Evolutionary conservation across 2,113 vertebrate genomes (phyloP), one percentile per base, ranked within the genome.

Genomic region (Nyctereutes procyonoides): DNA sequence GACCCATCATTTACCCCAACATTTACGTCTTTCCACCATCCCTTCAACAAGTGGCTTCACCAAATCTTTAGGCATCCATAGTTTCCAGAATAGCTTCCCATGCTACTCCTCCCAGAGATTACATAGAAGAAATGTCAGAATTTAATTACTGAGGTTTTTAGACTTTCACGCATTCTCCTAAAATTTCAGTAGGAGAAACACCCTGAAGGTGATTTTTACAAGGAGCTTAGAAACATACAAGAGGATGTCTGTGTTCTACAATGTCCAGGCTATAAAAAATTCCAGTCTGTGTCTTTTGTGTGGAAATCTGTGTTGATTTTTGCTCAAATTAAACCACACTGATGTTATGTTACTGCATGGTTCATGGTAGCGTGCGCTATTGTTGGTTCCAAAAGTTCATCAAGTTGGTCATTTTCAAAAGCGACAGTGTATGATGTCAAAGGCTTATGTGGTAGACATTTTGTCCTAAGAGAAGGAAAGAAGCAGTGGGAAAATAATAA

Each of bases 241-340:
- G n/a, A n/a, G 32, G n/a, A 55, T 84, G 16, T 91, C 77, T 88
- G 58, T 65, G 60, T 90, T 71, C 58, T 83, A 63, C 26, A 35
- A 55, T 65, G 43, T 19, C 30, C 24, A 74, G 43, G 20, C 48
- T 91, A 90, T 28, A 86, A 26, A 93, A 89, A 82, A 71, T 38
- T 48, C 86, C 30, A 76, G 26, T 55, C 16, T 15, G 73, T 91
- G 2, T 51, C 24, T 83, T 3, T 62, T 76, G 48, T 71, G 56
- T 69, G 26, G n/a, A 93, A 82, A 73, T 58, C n/a, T 63, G 11
- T 55, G 92, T 90, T 92, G 83, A 84, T 96, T 93, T 95, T 95
- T 82, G 30, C 80, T 89, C 22, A 87, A 89, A 92, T 95, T 95
- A 77, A 88, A 60, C 53, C 55, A 65, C n/a, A 84, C 32, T 76